Evolutionary conservation across 2,888 invertebrate genomes (phyloP).

Genomic region (Cecidostiba fungosa): DNA sequence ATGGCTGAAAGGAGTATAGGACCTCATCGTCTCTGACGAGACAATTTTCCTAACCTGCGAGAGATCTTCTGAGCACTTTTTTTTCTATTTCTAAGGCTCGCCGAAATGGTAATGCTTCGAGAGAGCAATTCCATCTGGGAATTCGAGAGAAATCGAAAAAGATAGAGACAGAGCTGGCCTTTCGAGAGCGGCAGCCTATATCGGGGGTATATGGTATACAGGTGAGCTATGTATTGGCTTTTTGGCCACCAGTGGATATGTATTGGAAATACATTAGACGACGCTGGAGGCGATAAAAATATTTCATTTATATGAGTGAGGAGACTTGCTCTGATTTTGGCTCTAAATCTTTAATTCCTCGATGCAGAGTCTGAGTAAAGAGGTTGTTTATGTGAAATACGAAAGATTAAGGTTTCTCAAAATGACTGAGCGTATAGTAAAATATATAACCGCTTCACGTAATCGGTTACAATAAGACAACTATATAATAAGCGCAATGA

Average conservation of each 20-base stretch:
- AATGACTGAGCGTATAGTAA: background rate
- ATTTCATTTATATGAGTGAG: slow-evolving; percentile 57
- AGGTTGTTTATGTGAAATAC: slow-evolving; percentile 38
- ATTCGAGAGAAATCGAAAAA: slow-evolving; percentile 33
- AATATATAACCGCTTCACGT: background rate
- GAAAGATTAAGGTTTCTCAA: background rate
- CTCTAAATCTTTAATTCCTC: slow-evolving; percentile 57
- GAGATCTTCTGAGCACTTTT: background rate
- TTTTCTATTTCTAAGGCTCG: background rate
- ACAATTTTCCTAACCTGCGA: slow-evolving; percentile 43
- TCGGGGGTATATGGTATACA: background rate
- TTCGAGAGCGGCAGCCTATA: background rate
- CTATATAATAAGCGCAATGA: background rate
- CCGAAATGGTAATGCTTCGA: slow-evolving; percentile 31
- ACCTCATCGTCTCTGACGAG: slow-evolving; percentile 27
- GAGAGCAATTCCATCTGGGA: slow-evolving; percentile 35
- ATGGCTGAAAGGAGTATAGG: background rate
- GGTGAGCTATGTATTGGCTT: slow-evolving; percentile 6
- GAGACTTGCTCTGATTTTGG: slow-evolving; percentile 47
- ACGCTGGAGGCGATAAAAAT: slow-evolving; percentile 54
- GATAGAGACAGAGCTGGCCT: background rate
- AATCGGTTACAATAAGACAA: background rate
- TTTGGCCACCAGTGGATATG: background rate
- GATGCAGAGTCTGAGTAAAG: slow-evolving; percentile 19
- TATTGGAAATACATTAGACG: slow-evolving; percentile 60